Conservation (phyloP, 2,113 vertebrate genomes). For the Phocoena sinus region DNA sequence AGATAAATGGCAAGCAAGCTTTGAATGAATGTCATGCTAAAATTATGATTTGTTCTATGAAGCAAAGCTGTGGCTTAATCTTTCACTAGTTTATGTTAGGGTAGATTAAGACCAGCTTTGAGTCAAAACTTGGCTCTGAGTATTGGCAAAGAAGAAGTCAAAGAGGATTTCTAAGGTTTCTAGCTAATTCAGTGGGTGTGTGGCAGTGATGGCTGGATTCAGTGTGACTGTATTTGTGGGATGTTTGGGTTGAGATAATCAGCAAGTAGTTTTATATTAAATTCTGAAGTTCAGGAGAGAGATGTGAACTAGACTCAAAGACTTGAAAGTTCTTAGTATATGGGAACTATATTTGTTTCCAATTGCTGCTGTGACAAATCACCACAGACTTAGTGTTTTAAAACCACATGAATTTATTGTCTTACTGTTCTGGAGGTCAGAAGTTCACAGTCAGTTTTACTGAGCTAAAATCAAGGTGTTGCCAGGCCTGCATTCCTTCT, state of each 20-base stretch:
- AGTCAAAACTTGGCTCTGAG: not conserved
- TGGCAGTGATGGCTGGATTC: not conserved
- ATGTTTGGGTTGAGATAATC: not conserved
- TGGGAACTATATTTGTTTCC: not conserved
- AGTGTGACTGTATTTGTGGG: not conserved
- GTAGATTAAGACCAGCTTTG: not conserved
- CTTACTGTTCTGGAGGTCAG: not conserved
- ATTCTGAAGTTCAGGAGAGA: not conserved
- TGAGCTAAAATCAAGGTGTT: not conserved
- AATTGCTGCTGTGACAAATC: not conserved
- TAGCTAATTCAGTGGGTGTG: not conserved
- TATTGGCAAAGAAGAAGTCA: not conserved
- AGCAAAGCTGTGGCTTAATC: not conserved
- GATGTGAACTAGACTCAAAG: not conserved
- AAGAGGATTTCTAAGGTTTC: not conserved
- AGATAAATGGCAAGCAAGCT: not conserved
- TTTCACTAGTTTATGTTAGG: not conserved
- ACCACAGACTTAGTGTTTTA: not conserved
- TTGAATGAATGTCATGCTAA: constrained; percentile 11
- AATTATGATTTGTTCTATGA: not conserved
- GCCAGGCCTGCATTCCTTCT: not conserved
- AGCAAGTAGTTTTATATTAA: not conserved
- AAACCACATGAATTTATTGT: not conserved
- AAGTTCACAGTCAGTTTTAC: not conserved
- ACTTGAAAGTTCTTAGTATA: not conserved